Percentiles rank a stretch among this genome's conserved stretches.
phyloP scores from a whole-genome alignment of 2,113 vertebrate species.

The Campylorhamphus procurvoides region DNA sequence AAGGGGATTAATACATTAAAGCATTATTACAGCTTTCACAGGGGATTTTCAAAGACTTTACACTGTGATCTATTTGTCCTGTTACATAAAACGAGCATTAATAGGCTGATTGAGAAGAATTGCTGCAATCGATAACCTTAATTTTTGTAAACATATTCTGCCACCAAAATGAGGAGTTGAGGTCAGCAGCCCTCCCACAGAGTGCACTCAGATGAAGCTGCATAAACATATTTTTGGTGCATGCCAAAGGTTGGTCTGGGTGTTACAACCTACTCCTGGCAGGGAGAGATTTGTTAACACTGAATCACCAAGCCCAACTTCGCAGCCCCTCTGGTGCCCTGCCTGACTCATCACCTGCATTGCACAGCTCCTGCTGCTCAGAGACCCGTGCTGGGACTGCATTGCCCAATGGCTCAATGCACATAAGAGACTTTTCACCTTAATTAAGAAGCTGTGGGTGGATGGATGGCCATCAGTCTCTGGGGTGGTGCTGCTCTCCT shows the following conservation, averaged over 20 bases:
- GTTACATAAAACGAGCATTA: slow-evolving; percentile 74
- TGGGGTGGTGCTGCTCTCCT: neutral
- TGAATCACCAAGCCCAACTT: neutral
- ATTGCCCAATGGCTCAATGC: neutral
- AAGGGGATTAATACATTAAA: slow-evolving; percentile 80
- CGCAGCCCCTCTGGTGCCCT: neutral
- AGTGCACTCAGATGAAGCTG: neutral
- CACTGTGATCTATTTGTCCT: slow-evolving; percentile 78
- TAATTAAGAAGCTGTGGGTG: neutral
- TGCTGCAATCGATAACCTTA: slow-evolving; percentile 71
- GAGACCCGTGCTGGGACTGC: rapidly evolving
- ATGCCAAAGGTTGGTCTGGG: neutral
- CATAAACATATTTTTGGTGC: neutral
- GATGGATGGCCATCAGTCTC: neutral
- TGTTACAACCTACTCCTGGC: neutral
- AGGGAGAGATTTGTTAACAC: neutral
- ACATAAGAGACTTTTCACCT: neutral
- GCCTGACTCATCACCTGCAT: neutral
- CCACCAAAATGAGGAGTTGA: neutral
- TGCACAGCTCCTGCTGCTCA: neutral
- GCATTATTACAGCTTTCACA: slow-evolving; percentile 76
- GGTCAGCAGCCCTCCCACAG: slow-evolving; percentile 41
- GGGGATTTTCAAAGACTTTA: slow-evolving; percentile 80
- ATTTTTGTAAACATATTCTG: slow-evolving; percentile 68
- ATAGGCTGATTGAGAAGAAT: slow-evolving; percentile 64